Evolutionary conservation across 2,797 vertebrate species (phyloP).

Genomic region (Apogon hyalosoma): DNA sequence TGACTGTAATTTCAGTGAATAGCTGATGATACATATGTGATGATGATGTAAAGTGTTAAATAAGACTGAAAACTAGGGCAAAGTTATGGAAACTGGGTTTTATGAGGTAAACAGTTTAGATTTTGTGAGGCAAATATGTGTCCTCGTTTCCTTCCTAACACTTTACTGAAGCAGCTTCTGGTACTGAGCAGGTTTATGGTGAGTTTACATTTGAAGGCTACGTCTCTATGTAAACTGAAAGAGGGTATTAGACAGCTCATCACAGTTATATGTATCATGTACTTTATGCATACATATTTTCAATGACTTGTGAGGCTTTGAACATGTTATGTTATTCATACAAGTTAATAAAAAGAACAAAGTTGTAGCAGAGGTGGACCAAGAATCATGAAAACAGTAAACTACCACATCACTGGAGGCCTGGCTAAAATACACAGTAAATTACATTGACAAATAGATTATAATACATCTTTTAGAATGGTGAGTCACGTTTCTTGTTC

Average conservation of each 20-base stretch:
- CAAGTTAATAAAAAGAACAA: background rate
- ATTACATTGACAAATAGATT: background rate
- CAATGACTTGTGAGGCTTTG: background rate
- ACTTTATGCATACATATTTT: background rate
- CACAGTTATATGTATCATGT: too few species aligned
- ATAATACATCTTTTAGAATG: background rate
- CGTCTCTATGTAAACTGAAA: too few species aligned
- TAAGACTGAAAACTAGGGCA: too few species aligned
- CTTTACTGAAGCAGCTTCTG: background rate
- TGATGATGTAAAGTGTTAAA: too few species aligned
- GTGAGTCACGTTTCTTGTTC: too few species aligned
- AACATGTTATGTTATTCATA: background rate
- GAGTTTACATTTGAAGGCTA: background rate
- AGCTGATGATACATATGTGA: too few species aligned
- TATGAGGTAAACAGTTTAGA: constrained; percentile 1
- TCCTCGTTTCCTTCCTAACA: background rate
- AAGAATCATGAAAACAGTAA: background rate
- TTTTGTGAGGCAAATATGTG: background rate
- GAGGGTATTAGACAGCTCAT: too few species aligned
- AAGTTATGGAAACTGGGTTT: background rate
- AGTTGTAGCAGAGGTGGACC: background rate
- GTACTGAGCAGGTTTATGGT: background rate
- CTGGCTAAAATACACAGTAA: background rate
- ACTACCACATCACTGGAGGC: too few species aligned
- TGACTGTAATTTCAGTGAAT: too few species aligned